phyloP scores from a whole-genome alignment of 2,888 invertebrate species.

The Parnassius smintheus region DNA sequence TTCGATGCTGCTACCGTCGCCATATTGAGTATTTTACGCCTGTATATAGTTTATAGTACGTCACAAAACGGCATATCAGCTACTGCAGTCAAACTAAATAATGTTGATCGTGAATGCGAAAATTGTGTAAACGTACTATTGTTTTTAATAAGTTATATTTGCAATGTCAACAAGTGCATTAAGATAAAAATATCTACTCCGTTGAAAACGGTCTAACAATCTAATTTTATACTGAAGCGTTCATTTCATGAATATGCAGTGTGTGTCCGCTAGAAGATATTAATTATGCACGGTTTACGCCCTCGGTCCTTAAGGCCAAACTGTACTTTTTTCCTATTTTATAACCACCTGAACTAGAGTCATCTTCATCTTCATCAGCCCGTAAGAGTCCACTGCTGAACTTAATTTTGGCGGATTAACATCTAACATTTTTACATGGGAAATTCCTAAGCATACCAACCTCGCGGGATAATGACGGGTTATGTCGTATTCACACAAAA shows the following conservation, averaged over 20 bases:
- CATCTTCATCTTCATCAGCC: background rate
- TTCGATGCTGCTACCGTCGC: too few species aligned
- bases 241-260: constrained; percentile 63
- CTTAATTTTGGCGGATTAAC: background rate
- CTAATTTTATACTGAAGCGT: constrained; percentile 56
- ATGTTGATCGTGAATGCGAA: too few species aligned
- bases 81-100: too few species aligned
- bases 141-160: background rate
- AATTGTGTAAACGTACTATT: background rate
- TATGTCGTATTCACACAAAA: background rate
- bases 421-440: background rate
- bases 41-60: too few species aligned
- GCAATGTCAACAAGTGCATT: background rate
- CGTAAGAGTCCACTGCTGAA: background rate
- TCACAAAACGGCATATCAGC: too few species aligned
- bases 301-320: constrained; percentile 48
- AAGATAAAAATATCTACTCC: background rate
- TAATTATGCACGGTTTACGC: constrained; percentile 67
- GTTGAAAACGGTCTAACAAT: constrained; percentile 48
- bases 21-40: too few species aligned
- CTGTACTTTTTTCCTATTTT: background rate
- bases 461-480: background rate
- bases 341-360: background rate
- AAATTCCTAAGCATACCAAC: too few species aligned
- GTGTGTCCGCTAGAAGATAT: constrained; percentile 64